These are phyloP conservation scores for Oikopleura albicans DNA, from an alignment of 23 tunicate species.

Conservation along the genomic window DNA sequence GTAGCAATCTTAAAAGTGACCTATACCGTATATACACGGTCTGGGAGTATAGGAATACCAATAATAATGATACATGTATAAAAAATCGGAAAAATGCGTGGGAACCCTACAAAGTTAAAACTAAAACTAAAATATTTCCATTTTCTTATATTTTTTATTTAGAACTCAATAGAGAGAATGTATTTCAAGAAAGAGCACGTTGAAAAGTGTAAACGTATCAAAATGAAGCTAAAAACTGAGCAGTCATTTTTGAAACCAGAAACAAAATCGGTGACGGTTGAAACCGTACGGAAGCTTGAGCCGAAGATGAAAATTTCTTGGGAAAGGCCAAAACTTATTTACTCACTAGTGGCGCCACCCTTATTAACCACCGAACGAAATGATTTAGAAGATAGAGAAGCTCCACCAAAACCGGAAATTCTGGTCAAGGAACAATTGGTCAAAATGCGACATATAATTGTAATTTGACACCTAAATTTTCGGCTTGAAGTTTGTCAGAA, in stretches of 20 bases:
- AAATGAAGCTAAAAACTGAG: neutral
- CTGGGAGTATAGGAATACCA: too few species aligned
- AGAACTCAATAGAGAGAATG: neutral
- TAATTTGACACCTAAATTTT: too few species aligned
- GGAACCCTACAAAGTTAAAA: neutral
- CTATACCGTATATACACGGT: too few species aligned
- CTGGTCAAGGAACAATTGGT: too few species aligned
- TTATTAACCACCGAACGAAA: neutral
- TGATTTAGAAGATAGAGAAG: neutral
- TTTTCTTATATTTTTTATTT: neutral
- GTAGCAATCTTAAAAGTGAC: too few species aligned
- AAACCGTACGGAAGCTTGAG: neutral
- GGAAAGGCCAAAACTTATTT: neutral
- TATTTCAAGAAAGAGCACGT: neutral
- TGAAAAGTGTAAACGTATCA: neutral
- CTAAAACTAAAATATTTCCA: neutral
- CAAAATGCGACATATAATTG: too few species aligned
- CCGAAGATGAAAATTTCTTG: neutral
- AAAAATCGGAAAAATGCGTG: too few species aligned
- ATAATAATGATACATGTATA: too few species aligned
- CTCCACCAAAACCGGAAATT: neutral
- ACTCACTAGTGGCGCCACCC: neutral
- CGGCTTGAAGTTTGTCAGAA: too few species aligned
- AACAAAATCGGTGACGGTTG: neutral
- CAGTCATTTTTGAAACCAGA: neutral